Evolutionary conservation across 1,140 invertebrate genomes (phyloP).

Genomic region (Macrobrachium rosenbergii): DNA sequence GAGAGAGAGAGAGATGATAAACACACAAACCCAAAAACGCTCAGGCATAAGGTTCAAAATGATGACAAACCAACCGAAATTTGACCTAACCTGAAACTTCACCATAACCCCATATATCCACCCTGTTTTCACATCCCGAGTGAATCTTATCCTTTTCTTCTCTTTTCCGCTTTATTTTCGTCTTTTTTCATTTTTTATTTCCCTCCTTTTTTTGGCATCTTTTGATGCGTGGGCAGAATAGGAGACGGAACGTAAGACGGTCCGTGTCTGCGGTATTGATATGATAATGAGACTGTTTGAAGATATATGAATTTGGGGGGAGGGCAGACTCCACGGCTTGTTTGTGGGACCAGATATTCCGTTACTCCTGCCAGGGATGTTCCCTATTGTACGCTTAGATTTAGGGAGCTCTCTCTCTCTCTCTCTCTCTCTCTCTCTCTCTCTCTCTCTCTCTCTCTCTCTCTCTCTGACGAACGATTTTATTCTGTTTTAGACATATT

Average conservation of each 20-base stretch:
- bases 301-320: too few relatives aligned
- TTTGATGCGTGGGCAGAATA: neutral
- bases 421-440: constrained; percentile 35
- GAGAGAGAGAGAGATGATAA: too few relatives aligned
- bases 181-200: constrained; percentile 3
- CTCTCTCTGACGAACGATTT: neutral
- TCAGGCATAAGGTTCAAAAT: too few relatives aligned
- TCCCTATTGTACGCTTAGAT: neutral
- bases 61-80: too few relatives aligned
- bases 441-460: constrained; percentile 43
- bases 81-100: neutral
- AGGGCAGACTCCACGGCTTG: neutral
- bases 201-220: neutral
- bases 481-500: neutral
- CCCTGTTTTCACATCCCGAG: neutral
- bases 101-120: neutral
- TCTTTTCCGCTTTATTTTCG: constrained; percentile 20
- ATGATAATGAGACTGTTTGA: too few relatives aligned
- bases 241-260: too few relatives aligned
- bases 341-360: neutral
- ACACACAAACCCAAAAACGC: too few relatives aligned
- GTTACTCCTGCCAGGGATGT: neutral
- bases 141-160: neutral
- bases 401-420: neutral
- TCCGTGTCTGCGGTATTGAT: too few relatives aligned